Evolutionary conservation across 2,888 invertebrate genomes (phyloP).

Genomic region (Cheilosia soror): DNA sequence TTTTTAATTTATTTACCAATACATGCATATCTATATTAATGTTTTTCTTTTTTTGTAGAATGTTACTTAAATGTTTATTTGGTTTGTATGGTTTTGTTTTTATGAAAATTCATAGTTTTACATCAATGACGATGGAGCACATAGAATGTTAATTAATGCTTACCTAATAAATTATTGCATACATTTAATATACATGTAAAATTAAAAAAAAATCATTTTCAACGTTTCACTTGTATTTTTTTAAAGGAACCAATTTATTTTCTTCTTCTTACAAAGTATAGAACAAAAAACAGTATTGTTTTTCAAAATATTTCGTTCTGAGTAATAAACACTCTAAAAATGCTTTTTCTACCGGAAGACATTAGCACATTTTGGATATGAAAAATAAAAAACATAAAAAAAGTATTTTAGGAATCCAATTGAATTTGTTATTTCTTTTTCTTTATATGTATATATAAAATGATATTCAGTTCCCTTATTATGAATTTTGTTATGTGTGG

Average conservation of each 20-base stretch:
- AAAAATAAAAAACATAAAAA: background rate
- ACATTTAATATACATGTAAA: conserved; percentile 24
- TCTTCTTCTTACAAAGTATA: conserved; percentile 9
- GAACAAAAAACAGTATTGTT: conserved; percentile 17
- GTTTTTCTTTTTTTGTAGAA: conserved; percentile 26
- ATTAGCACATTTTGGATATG: conserved; percentile 46
- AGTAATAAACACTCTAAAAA: conserved; percentile 57
- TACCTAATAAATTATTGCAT: conserved; percentile 62
- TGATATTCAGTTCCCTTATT: conserved; percentile 13
- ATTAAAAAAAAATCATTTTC: background rate
- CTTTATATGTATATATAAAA: background rate
- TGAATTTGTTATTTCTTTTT: background rate
- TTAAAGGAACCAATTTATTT: conserved; percentile 58
- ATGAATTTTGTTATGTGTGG: background rate
- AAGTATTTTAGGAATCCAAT: conserved; percentile 51
- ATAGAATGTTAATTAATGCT: conserved; percentile 66
- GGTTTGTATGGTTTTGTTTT: conserved; percentile 32
- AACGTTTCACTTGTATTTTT: conserved; percentile 15
- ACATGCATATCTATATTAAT: background rate
- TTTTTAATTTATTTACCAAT: conserved; percentile 11
- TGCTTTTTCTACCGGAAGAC: conserved; percentile 61
- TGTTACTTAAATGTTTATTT: conserved; percentile 38
- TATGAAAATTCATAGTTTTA: conserved; percentile 70
- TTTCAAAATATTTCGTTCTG: conserved; percentile 28
- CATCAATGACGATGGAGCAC: conserved; percentile 75